Evolutionary conservation across 2,888 invertebrate genomes (phyloP), one percentile per base, ranked within the genome.

Genomic region (Caradrina kadenii): DNA sequence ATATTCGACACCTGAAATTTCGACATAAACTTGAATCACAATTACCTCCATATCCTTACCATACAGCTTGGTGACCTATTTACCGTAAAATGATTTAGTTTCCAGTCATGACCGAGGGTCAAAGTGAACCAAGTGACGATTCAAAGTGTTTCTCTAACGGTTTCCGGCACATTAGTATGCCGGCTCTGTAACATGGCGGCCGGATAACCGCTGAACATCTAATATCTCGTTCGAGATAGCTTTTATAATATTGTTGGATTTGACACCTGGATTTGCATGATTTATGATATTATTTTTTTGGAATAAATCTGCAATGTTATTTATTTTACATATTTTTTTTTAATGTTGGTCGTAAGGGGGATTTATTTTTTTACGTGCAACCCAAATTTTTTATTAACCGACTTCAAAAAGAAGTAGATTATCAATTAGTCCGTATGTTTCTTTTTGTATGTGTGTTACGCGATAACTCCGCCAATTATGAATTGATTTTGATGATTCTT

Each of bases 131-230:
- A 35, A 76, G 73, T 76, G 71, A 70, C 70, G 81, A 71, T 81
- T 84, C 83, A 85, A 74, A 82, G 85, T 83, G 83, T 74, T 73
- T 62, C 65, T 59, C 49, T 83, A 85, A 82, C 85, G 78, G 80
- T 77, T 82, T 71, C 74, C 78, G 54, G 35, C 54, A 52, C 50
- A 85, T 85, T 85, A 85, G 78, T 82, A 82, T 85, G 70, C 82
- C 4, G 8, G 21, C 55, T 49, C 3, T 71, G 73, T 72, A 11
- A 6, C 58, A 63, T 67, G 63, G 71, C 49, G 80, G 80, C 26
- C 56, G 53, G 77, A 84, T 82, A 79, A 68, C 62, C 60, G 60
- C 49, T 52, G 58, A 58, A 65, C 61, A 22, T 70, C 61, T 68
- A 73, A 76, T 76, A 71, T 68, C 60, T 84, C 54, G 39, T 35